Evolutionary conservation across 2,888 invertebrate genomes (phyloP).

Genomic region (Ornithoptera priamus): DNA sequence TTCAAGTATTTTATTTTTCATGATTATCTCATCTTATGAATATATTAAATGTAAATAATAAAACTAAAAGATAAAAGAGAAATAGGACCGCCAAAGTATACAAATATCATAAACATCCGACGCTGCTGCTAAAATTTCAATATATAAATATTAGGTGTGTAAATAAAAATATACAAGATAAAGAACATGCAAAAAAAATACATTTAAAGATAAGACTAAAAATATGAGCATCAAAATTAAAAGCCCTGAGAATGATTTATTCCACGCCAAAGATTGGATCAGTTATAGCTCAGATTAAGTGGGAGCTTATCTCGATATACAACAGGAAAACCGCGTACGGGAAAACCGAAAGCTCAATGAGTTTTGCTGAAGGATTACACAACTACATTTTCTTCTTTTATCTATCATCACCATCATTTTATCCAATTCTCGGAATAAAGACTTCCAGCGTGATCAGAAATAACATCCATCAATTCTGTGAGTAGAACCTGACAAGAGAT

Average conservation of each 20-base stretch:
- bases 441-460: too few species aligned
- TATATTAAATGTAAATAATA: too few species aligned
- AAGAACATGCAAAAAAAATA: background rate
- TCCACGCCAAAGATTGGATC: background rate
- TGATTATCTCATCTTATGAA: too few species aligned
- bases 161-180: background rate
- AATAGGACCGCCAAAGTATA: too few species aligned
- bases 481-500: too few species aligned
- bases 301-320: constrained; percentile 11
- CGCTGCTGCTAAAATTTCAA: too few species aligned
- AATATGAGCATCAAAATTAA: background rate
- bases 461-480: too few species aligned
- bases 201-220: background rate
- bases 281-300: constrained; percentile 7
- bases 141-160: too few species aligned
- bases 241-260: constrained; percentile 19
- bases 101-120: too few species aligned
- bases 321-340: constrained; percentile 11
- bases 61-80: too few species aligned
- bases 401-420: background rate
- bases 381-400: background rate
- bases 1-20: too few species aligned
- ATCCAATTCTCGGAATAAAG: too few species aligned
- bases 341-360: background rate
- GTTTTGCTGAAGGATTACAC: background rate